Base-by-base conservation (phyloP, 1,140 invertebrate species). In the Heliconius nattereri region DNA sequence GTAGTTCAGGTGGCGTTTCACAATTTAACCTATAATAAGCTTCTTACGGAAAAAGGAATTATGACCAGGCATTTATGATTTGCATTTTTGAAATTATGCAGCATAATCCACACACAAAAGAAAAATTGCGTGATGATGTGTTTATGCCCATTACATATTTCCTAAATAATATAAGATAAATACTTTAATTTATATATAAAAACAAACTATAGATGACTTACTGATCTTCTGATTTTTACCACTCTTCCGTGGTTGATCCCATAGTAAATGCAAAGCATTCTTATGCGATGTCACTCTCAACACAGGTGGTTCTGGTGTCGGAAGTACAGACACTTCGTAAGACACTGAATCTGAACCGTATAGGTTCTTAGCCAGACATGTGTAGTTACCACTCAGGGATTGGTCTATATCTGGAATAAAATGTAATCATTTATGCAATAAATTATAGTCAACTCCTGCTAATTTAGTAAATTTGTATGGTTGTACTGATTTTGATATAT, bases 341-440 rank as follows among this genome's bases (percentile, higher is more conserved):
- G 96, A 96, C 45, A 98, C 97, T 71, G 96, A 96, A 91, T 98
- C 98, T 73, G 96, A 96, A 1, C 98, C 98, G 89, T 97, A 97
- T 20, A 97, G 94, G 91, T 98, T 98, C 83, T 96, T 96, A 1
- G 97, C 97, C 20, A 96, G 95, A 87, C 98, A 98, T 2, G 97
- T 96, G 90, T 98, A 98, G 94, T 98, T 98, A 35, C 98, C 98
- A 78, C 96, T 96, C 52, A 97, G 90, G 2, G 96, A 96, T 81
- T 95, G 95, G 78, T 96, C 96, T 32, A 95, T 94, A 77, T 94
- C 93, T 95, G 87, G 19, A 89, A 87, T 19, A 40, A 35, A 60
- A 72, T 49, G 2, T 52, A 52, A 20, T 20, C 7, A 7, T 52
- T 7, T 7, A 52, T 52, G 5, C 11, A 45, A 45, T 45, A 1